Evolutionary conservation across 2,797 vertebrate genomes (phyloP).

Genomic region (Myripristis jacobus): DNA sequence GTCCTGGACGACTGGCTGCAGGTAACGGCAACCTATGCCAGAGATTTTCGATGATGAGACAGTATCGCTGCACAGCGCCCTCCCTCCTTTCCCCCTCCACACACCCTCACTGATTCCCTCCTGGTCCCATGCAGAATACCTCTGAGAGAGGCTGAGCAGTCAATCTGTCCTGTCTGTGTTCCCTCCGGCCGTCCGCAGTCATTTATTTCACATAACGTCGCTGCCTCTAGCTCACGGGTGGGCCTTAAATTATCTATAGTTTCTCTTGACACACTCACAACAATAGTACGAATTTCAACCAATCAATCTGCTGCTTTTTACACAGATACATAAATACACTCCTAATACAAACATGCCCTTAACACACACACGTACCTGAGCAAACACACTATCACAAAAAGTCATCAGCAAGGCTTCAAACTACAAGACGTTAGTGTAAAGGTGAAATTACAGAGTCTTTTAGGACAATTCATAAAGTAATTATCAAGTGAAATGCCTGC

Average conservation of each 20-base stretch:
- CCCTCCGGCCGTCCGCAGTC: slow-evolving; percentile 43
- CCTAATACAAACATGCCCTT: not conserved
- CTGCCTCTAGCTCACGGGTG: slow-evolving; percentile 32
- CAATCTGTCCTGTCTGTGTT: slow-evolving; percentile 41
- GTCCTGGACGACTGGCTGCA: not conserved
- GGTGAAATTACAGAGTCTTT: slow-evolving; percentile 32
- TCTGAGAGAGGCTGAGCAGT: slow-evolving; percentile 46
- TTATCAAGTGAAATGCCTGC: slow-evolving; percentile 43
- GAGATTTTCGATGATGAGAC: slow-evolving; percentile 39
- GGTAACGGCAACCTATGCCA: too few species aligned
- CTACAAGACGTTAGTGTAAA: not conserved
- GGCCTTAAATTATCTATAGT: slow-evolving; percentile 56
- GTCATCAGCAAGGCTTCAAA: not conserved
- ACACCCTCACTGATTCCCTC: too few species aligned
- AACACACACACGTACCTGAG: not conserved
- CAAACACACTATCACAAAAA: not conserved
- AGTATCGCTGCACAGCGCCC: slow-evolving; percentile 49
- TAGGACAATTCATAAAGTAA: slow-evolving; percentile 20
- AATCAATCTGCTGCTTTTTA: slow-evolving; percentile 8
- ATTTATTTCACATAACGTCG: slow-evolving; percentile 36
- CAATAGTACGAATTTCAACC: too few species aligned
- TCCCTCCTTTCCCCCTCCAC: slow-evolving; percentile 25
- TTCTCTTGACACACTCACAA: slow-evolving; percentile 64
- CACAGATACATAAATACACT: slow-evolving; percentile 4
- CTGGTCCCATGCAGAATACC: slow-evolving; percentile 35